A percentile compares a stretch with the other conserved stretches of the same genome.
Conservation (phyloP, 2,888 invertebrate genomes). For the Scaeva pyrastri region DNA sequence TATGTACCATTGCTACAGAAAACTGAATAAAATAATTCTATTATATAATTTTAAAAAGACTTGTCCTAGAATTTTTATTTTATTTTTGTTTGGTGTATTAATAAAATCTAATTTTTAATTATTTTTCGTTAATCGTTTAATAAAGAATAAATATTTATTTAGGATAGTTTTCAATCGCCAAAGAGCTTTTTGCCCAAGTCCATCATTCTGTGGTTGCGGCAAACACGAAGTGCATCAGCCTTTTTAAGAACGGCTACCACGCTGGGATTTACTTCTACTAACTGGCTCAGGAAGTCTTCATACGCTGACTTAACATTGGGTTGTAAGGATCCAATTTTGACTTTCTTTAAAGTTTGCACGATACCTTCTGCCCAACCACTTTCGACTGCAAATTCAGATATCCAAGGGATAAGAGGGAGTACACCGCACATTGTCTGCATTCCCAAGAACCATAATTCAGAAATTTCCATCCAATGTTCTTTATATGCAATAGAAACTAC, state of each 20-base stretch:
- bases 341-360: conserved; percentile 91
- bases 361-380: conserved; percentile 98
- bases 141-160: conserved; percentile 21
- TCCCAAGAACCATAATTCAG: conserved; percentile 96
- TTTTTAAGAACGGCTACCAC: conserved; percentile 91
- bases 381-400: conserved; percentile 95
- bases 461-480: conserved; percentile 94
- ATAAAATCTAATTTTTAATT: conserved; percentile 35
- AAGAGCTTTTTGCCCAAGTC: conserved; percentile 94
- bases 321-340: conserved; percentile 92
- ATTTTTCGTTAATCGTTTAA: conserved; percentile 41
- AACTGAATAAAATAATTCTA: conserved; percentile 12
- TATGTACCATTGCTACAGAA: not conserved
- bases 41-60: conserved; percentile 30
- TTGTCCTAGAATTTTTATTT: conserved; percentile 17
- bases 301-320: conserved; percentile 94
- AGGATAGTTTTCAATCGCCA: conserved; percentile 87
- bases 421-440: conserved; percentile 96
- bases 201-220: conserved; percentile 94
- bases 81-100: conserved; percentile 29
- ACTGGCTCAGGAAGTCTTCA: conserved; percentile 93
- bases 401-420: conserved; percentile 92
- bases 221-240: conserved; percentile 92
- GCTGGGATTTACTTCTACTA: conserved; percentile 91
- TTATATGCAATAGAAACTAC: conserved; percentile 94